A percentile compares a stretch with the other conserved stretches of the same genome.
phyloP scores from a whole-genome alignment of 2,888 invertebrate genomes.

The Litoditis marina region DNA sequence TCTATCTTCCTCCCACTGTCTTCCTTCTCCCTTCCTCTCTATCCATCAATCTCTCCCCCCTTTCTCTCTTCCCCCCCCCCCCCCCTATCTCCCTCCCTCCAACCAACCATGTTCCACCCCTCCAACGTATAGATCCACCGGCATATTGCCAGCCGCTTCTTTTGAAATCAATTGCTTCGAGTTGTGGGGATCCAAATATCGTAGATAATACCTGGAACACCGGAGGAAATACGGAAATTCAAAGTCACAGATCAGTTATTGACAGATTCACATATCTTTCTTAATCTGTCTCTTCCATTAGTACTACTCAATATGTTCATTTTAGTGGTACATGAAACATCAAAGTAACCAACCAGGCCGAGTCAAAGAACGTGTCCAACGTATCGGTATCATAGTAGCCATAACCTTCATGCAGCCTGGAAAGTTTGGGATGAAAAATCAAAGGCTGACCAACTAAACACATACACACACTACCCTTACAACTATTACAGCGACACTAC shows the following conservation, averaged over 20 bases:
- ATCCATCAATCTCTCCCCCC: not conserved
- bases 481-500: too few relatives aligned
- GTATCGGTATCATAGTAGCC: slow-evolving; percentile 83
- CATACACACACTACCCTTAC: too few relatives aligned
- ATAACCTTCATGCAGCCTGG: slow-evolving; percentile 9
- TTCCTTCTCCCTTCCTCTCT: not conserved
- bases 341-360: slow-evolving; percentile 80
- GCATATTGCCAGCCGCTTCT: slow-evolving; percentile 78
- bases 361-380: slow-evolving; percentile 99
- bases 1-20: not conserved
- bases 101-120: slow-evolving; percentile 84
- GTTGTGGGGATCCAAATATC: slow-evolving; percentile 82
- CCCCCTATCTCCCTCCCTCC: not conserved
- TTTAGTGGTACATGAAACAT: too few relatives aligned
- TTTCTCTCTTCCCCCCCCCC: not conserved
- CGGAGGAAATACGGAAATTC: not conserved
- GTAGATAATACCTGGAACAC: slow-evolving; percentile 80
- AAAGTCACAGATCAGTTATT: too few relatives aligned
- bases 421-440: too few relatives aligned
- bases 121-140: slow-evolving; percentile 92
- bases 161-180: slow-evolving; percentile 64
- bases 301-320: too few relatives aligned
- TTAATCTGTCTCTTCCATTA: too few relatives aligned
- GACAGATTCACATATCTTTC: too few relatives aligned
- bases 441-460: too few relatives aligned